These are phyloP conservation scores for Oligia strigilis DNA, from an alignment of 2,888 invertebrate species.

Conservation along the genomic window DNA sequence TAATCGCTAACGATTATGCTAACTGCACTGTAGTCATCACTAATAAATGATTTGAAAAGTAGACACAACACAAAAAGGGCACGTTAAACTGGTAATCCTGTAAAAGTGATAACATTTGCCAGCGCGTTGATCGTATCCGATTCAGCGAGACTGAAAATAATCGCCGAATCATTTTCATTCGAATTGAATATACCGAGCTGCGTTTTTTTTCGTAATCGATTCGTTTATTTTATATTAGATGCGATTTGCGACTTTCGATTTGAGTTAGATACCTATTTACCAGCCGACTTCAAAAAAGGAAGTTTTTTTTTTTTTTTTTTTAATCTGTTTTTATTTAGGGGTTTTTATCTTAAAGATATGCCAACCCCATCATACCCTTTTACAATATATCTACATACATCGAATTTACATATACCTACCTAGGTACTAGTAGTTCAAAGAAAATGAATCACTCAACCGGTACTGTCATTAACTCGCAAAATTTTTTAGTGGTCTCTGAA, in stretches of 20 bases:
- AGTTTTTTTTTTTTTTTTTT: no score
- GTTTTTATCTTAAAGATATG: no score
- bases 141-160: conserved; percentile 35
- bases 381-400: no score
- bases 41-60: neutral
- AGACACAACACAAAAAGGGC: neutral
- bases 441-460: no score
- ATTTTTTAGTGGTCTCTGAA: no score
- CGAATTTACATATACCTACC: no score
- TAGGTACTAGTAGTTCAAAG: no score
- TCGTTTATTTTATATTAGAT: conserved; percentile 26
- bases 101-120: conserved; percentile 39
- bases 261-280: neutral
- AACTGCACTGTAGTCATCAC: neutral
- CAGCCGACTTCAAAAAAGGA: neutral
- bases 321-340: no score
- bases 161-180: conserved; percentile 25
- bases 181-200: conserved; percentile 27
- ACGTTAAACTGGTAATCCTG: conserved; percentile 28
- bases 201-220: conserved; percentile 34
- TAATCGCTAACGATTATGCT: neutral
- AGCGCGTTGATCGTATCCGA: conserved; percentile 20
- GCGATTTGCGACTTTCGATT: conserved; percentile 18
- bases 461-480: no score
- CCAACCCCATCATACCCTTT: no score